A percentile compares a stretch with the other conserved stretches of the same genome.
Evolutionary conservation across 2,113 vertebrate species (phyloP).

Genomic region (Siniperca knerii): DNA sequence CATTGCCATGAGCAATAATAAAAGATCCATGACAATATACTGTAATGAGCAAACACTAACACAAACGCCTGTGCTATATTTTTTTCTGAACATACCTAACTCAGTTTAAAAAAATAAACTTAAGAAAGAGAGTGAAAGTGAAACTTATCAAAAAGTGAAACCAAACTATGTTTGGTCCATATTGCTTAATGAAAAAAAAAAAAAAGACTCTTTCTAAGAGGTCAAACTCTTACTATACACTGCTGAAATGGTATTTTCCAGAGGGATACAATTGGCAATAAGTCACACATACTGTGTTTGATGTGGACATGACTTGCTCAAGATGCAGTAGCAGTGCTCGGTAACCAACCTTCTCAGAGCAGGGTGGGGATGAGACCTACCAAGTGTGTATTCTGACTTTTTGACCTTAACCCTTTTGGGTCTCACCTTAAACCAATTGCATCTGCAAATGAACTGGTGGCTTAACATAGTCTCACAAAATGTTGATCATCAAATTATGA

Average conservation of each 20-base stretch:
- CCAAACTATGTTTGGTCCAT: no score
- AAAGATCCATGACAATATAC: background rate
- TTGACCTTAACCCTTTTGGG: background rate
- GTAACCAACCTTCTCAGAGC: background rate
- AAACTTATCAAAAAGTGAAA: no score
- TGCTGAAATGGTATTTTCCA: background rate
- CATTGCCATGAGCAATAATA: conserved; percentile 13
- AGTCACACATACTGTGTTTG: background rate
- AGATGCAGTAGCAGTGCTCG: no score
- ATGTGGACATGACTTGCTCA: background rate
- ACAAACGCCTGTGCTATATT: background rate
- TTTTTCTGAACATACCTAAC: background rate
- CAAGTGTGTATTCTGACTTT: background rate
- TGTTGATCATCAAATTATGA: background rate
- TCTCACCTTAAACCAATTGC: no score
- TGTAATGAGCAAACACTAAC: background rate
- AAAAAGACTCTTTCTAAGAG: background rate
- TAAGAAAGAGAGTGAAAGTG: background rate
- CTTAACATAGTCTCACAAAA: background rate
- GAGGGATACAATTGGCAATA: background rate
- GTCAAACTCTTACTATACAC: background rate
- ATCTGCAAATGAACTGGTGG: background rate
- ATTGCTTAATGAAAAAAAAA: background rate
- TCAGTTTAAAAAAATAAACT: background rate
- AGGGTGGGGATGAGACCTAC: background rate